phyloP scores from a whole-genome alignment of 2,888 invertebrate genomes.

The Pyralis farinalis region DNA sequence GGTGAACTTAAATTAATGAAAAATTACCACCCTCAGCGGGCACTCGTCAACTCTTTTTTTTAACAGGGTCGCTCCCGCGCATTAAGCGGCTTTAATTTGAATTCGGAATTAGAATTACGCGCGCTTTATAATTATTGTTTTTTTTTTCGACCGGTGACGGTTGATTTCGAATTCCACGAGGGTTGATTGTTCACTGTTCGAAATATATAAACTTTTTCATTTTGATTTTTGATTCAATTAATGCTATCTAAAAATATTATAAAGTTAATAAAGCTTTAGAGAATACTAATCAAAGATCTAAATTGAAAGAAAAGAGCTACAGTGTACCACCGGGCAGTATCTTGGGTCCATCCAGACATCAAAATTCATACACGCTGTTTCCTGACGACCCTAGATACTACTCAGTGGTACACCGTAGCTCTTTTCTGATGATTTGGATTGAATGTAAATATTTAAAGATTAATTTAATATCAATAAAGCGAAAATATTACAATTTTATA shows the following conservation, averaged over 20 bases:
- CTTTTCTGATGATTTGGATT: no score
- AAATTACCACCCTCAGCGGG: conserved; percentile 80
- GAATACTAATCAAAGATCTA: no score
- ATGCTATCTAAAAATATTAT: not conserved
- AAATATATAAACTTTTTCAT: conserved; percentile 19
- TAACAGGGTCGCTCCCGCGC: conserved; percentile 78
- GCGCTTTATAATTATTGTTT: conserved; percentile 80
- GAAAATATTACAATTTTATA: no score
- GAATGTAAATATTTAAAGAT: no score
- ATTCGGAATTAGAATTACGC: conserved; percentile 82
- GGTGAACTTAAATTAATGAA: conserved; percentile 82
- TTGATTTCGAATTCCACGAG: conserved; percentile 72
- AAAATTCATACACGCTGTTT: no score
- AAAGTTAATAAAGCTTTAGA: no score
- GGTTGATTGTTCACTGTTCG: conserved; percentile 44
- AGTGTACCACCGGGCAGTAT: no score
- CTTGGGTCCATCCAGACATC: no score
- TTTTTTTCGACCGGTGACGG: conserved; percentile 68
- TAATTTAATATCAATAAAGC: no score
- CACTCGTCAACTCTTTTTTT: conserved; percentile 81
- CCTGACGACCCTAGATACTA: no score
- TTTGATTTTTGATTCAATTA: not conserved
- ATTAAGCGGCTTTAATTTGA: conserved; percentile 82
- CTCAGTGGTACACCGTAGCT: no score
- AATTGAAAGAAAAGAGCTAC: no score